Evolutionary conservation across 2,113 vertebrate species (phyloP).

Genomic region (Chlorodrepanis virens): DNA sequence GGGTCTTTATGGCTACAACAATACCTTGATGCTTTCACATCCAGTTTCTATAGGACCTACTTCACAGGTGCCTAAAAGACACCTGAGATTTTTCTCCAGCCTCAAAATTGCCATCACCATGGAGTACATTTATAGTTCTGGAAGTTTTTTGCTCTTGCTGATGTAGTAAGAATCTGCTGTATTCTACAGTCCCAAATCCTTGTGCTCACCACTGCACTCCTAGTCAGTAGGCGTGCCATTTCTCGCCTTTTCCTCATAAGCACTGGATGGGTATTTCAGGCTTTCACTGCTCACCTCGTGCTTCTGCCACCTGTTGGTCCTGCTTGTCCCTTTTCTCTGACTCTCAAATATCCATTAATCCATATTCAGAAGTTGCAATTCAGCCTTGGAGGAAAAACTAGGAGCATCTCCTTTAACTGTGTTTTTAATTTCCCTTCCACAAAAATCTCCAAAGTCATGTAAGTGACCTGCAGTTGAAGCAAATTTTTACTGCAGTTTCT

Average conservation of each 20-base stretch:
- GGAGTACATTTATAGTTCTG: neutral
- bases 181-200: neutral
- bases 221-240: neutral
- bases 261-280: neutral
- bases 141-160: neutral
- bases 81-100: neutral
- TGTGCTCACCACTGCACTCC: neutral
- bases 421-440: neutral
- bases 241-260: neutral
- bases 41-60: neutral
- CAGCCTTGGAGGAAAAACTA: neutral
- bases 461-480: neutral
- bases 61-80: neutral
- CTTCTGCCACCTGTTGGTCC: neutral
- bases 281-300: neutral
- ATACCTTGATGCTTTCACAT: neutral
- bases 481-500: neutral
- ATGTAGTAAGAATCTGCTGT: neutral
- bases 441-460: neutral
- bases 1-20: neutral
- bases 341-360: neutral
- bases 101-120: neutral
- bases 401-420: neutral
- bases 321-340: neutral
- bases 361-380: neutral